A percentile compares a stretch with the other conserved stretches of the same genome.
Conservation (phyloP, 2,113 vertebrate species). For the Blennius ocellaris region DNA sequence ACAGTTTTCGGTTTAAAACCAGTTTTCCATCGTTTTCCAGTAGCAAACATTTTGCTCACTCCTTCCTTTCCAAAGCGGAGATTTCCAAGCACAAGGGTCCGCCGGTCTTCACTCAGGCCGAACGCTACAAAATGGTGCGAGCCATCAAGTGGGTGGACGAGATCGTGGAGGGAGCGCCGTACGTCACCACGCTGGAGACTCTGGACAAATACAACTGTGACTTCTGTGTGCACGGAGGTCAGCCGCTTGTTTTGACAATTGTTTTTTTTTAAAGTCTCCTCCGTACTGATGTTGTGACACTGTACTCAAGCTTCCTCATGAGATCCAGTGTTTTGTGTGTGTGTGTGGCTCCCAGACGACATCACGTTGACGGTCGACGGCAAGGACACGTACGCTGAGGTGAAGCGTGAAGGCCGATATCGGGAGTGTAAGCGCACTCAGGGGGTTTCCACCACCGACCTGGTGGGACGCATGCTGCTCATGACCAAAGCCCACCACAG, state of each 20-base stretch:
- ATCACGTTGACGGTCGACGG: conserved; percentile 96
- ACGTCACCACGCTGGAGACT: conserved; percentile 95
- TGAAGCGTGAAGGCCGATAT: conserved; percentile 92
- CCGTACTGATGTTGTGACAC: background rate
- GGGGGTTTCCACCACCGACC: conserved; percentile 97
- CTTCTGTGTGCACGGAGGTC: conserved; percentile 98
- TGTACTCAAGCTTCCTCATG: background rate
- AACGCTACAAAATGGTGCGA: conserved; percentile 96
- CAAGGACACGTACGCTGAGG: conserved; percentile 95
- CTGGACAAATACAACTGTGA: conserved; percentile 94
- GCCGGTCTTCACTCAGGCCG: conserved; percentile 96
- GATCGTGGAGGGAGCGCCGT: conserved; percentile 94
- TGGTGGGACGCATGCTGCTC: conserved; percentile 97
- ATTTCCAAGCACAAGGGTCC: conserved; percentile 98
- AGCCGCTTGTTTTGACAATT: conserved; percentile 12
- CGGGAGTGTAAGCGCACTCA: conserved; percentile 96
- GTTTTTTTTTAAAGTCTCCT: too few species aligned
- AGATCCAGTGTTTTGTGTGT: background rate
- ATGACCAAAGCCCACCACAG: conserved; percentile 98
- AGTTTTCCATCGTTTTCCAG: background rate
- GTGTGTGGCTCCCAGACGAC: conserved; percentile 85
- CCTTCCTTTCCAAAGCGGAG: conserved; percentile 83
- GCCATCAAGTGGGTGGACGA: conserved; percentile 99
- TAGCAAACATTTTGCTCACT: background rate
- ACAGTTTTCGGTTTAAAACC: too few species aligned